These are phyloP conservation scores for Megaceryle alcyon DNA, from an alignment of 2,797 vertebrate species.

Conservation along the genomic window DNA sequence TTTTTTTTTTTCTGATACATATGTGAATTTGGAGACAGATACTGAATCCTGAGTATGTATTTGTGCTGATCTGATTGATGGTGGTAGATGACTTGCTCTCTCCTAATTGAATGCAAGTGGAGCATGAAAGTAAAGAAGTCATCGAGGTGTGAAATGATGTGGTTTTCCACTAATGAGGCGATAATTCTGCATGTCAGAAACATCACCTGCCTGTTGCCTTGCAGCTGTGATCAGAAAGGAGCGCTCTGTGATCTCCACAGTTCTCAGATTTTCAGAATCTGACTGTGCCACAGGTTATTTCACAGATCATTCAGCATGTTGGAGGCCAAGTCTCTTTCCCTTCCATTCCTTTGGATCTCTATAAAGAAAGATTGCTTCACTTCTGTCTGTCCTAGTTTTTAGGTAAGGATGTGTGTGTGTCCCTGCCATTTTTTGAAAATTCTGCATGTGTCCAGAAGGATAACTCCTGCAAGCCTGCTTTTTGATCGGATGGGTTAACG, in stretches of 20 bases:
- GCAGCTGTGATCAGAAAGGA: not conserved
- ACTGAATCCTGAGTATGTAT: not conserved
- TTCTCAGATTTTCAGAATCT: not conserved
- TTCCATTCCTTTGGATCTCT: not conserved
- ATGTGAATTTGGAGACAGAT: constrained; percentile 18
- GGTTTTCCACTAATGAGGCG: constrained; percentile 32
- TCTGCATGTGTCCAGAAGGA: not conserved
- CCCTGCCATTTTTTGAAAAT: not conserved
- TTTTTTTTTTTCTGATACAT: not conserved
- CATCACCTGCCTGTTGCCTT: constrained; percentile 7
- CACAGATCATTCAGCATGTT: not conserved
- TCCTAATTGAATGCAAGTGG: constrained; percentile 26
- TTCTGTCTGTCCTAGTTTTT: not conserved
- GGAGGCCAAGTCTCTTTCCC: not conserved
- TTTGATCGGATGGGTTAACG: not conserved
- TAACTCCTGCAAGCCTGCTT: not conserved
- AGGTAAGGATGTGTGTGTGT: not conserved
- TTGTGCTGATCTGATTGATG: constrained; percentile 2
- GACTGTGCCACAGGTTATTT: not conserved
- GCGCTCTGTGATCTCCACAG: not conserved
- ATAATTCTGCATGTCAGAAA: constrained; percentile 43
- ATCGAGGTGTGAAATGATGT: constrained; percentile 21
- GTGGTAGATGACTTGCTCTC: not conserved
- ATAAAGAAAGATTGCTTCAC: not conserved
- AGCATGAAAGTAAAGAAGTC: constrained; percentile 23